Evolutionary conservation across 1,140 invertebrate species (phyloP), one percentile per base, ranked within the genome.

Genomic region (Sitophilus oryzae): DNA sequence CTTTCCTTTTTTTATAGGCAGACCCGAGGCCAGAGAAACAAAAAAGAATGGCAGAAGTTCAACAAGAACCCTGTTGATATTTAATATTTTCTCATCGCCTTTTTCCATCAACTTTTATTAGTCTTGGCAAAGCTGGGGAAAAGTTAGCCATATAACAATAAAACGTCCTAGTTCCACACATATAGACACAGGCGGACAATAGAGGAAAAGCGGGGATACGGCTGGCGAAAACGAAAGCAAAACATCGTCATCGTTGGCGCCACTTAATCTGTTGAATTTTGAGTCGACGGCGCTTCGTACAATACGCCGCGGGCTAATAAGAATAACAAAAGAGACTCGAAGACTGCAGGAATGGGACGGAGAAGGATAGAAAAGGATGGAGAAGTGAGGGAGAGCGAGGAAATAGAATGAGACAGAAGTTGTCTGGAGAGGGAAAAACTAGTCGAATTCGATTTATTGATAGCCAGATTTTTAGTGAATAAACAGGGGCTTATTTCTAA

Each of bases 221-320:
- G 48, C 36, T 30, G 11, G 43, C 18, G 50, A 22, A n/a, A n/a
- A 44, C 35, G 52, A 54, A 54, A 54, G 52, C 52, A 54, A 54
- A 54, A 54, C 52, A 54, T 48, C 41, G 36, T n/a, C n/a, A n/a
- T 18, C 23, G 44, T 43, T 47, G 52, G 52, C 52, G 52, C 52
- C 52, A 47, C 44, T 46, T 54, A 54, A 54, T 54, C 52, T 54
- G 52, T 54, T 54, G 52, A 54, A 54, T 54, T 54, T 54, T 41
- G 42, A 54, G 52, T 54, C 52, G 38, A 25, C n/a, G n/a, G n/a
- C 44, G 48, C 48, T 30, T 36, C n/a, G 16, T 50, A 50, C 48
- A 50, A 50, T 50, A 50, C 48, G 38, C 48, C 48, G 15, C 21
- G 50, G 41, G 50, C 50, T 52, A 52, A 52, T 52, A 52, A 43